A percentile compares a stretch with the other conserved stretches of the same genome.
Evolutionary conservation across 2,888 invertebrate species (phyloP).

Genomic region (Adineta ricciae): DNA sequence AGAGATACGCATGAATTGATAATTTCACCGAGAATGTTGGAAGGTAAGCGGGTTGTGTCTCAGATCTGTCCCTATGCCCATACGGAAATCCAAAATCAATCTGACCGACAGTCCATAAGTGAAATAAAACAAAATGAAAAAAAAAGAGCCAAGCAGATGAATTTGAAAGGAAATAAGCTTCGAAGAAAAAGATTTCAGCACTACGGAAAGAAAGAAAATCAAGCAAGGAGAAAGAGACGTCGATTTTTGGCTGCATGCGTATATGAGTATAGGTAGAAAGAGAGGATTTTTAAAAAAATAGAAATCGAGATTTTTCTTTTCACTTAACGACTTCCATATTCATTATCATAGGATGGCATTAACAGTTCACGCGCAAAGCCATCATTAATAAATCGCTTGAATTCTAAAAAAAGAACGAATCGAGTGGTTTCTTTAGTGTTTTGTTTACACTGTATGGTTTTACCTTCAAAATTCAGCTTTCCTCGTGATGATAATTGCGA

Average conservation of each 20-base stretch:
- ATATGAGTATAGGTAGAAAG: not conserved
- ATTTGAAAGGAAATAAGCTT: not conserved
- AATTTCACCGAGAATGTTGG: too few species aligned
- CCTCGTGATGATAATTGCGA: not conserved
- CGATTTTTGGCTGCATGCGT: slow-evolving; percentile 1
- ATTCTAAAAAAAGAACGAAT: not conserved
- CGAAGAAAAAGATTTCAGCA: not conserved
- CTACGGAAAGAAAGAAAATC: not conserved
- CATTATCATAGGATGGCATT: not conserved
- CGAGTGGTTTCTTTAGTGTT: too few species aligned
- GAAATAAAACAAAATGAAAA: not conserved
- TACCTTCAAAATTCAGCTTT: slow-evolving; percentile 3
- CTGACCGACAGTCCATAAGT: not conserved
- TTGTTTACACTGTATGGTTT: too few species aligned
- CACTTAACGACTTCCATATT: not conserved
- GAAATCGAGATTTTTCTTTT: not conserved
- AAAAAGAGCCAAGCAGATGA: not conserved
- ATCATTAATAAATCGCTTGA: slow-evolving; percentile 4
- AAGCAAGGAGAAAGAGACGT: not conserved
- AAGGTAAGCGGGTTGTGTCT: not conserved
- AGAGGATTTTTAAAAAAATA: not conserved
- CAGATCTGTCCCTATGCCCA: too few species aligned
- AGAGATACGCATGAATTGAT: not conserved
- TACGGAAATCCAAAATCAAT: not conserved
- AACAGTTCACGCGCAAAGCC: not conserved